Percentiles rank a stretch among this genome's conserved stretches.
These are phyloP conservation scores for Alosa alosa DNA, from an alignment of 2,113 vertebrate species.

Conservation along the genomic window DNA sequence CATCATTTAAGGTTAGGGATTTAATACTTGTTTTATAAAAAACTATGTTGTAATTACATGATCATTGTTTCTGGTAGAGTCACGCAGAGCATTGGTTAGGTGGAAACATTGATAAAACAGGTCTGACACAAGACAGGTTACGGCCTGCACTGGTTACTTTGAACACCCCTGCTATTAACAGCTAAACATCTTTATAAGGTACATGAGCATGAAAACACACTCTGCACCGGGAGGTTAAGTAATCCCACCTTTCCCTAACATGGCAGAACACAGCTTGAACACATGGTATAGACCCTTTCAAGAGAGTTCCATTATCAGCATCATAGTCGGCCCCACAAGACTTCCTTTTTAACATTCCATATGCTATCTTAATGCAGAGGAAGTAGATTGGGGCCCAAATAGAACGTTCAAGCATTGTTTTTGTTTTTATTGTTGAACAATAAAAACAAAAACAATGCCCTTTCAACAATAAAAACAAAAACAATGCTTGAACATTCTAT, in stretches of 20 bases:
- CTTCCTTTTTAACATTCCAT: too few relatives aligned
- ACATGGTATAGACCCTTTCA: background rate
- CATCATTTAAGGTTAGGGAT: background rate
- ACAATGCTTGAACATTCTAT: too few relatives aligned
- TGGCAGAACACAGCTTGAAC: conserved; percentile 5
- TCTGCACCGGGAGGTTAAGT: background rate
- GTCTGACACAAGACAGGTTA: background rate
- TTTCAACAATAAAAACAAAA: too few relatives aligned
- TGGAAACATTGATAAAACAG: background rate
- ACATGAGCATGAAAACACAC: background rate
- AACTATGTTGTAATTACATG: background rate
- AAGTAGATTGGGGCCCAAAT: too few relatives aligned
- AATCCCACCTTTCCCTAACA: background rate
- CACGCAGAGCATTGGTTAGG: background rate
- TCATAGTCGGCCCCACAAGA: too few relatives aligned
- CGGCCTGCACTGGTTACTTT: background rate
- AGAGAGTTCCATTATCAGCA: too few relatives aligned
- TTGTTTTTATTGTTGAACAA: too few relatives aligned
- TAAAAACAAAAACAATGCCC: too few relatives aligned
- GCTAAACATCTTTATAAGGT: conserved; percentile 7
- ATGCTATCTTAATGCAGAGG: too few relatives aligned
- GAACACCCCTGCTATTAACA: background rate
- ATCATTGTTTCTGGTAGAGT: background rate
- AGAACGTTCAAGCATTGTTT: too few relatives aligned
- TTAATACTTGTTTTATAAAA: background rate